phyloP scores from a whole-genome alignment of 1,140 invertebrate genomes.

The Aphelenchoides besseyi region DNA sequence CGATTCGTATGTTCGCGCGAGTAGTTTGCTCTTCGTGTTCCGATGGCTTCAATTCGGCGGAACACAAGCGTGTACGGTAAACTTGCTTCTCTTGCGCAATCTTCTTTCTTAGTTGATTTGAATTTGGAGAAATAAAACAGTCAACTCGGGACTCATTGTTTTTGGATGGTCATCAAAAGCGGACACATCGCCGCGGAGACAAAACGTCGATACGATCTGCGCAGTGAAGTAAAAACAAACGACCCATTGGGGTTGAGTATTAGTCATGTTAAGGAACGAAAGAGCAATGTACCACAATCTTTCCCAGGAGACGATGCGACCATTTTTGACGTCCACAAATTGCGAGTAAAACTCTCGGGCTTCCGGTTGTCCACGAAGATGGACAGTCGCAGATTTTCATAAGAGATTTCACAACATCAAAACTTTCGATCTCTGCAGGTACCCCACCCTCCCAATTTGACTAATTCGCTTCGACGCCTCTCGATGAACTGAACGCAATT shows the following conservation, averaged over 20 bases:
- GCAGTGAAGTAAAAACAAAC: not conserved
- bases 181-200: not conserved
- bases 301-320: not conserved
- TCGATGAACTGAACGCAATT: no score
- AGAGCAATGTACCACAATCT: not conserved
- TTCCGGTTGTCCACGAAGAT: not conserved
- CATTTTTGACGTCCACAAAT: not conserved
- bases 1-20: no score
- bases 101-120: not conserved
- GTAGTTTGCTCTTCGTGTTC: no score
- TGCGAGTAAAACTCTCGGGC: not conserved
- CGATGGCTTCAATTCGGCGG: no score
- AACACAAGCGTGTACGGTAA: no score
- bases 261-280: not conserved
- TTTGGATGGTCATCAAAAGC: not conserved
- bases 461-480: no score
- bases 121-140: not conserved
- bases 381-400: no score
- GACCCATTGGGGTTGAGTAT: no score
- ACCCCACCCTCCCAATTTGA: no score
- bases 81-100: not conserved
- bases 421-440: no score
- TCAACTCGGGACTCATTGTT: not conserved
- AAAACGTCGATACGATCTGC: conserved; percentile 21
- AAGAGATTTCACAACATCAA: no score